phyloP scores from a whole-genome alignment of 2,113 vertebrate genomes.

The Xerus inauris region DNA sequence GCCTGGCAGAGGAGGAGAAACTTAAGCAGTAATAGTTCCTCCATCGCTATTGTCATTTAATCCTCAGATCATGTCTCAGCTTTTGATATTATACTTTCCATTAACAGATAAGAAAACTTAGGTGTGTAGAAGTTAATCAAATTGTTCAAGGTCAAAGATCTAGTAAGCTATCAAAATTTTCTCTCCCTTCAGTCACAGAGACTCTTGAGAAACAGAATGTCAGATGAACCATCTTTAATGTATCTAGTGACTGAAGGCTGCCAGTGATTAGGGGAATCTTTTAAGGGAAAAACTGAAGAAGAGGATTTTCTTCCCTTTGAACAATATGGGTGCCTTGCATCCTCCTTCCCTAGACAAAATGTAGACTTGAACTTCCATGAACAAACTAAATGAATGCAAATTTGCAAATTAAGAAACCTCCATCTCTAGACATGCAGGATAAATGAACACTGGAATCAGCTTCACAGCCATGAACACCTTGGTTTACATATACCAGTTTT shows the following conservation, averaged over 20 bases:
- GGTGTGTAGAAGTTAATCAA: neutral
- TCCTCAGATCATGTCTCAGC: neutral
- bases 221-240: conserved; percentile 32
- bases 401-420: neutral
- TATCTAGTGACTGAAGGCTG: neutral
- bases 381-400: neutral
- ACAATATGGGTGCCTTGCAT: neutral
- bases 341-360: neutral
- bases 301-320: neutral
- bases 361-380: neutral
- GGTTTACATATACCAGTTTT: neutral
- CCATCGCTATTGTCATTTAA: neutral
- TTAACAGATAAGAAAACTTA: conserved; percentile 47
- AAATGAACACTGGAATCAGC: neutral
- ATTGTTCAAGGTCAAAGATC: conserved; percentile 17
- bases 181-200: neutral
- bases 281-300: neutral
- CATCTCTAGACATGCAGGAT: neutral
- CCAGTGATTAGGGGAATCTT: neutral
- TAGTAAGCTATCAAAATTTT: neutral
- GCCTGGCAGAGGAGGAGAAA: neutral
- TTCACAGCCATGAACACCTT: neutral
- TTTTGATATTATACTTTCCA: neutral
- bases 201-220: neutral
- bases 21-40: neutral